These are phyloP conservation scores for Idris sp. DNA, from an alignment of 1,140 invertebrate species.

Conservation along the genomic window DNA sequence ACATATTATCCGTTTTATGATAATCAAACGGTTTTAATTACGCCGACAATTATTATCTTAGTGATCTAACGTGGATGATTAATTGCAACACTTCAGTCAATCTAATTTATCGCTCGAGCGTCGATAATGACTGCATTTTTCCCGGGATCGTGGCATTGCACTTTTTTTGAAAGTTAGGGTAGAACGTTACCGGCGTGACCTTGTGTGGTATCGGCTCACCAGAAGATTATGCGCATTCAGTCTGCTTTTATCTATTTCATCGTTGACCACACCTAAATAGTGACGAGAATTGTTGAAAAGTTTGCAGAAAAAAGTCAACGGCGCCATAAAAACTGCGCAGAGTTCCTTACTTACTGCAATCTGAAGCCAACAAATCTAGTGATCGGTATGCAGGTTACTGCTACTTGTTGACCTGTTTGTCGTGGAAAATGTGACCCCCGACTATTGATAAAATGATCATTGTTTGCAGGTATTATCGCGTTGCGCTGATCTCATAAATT, in stretches of 20 bases:
- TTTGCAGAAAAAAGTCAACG: conserved; percentile 19
- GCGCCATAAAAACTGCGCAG: conserved; percentile 25
- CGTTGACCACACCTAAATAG: conserved; percentile 56
- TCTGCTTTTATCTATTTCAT: conserved; percentile 50
- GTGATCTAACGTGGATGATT: conserved; percentile 15
- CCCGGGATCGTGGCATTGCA: too few species aligned
- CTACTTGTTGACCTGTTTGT: conserved; percentile 51
- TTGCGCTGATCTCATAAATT: conserved; percentile 25
- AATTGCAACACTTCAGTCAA: conserved; percentile 11
- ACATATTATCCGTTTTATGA: too few species aligned
- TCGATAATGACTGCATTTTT: conserved; percentile 28
- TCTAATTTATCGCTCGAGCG: conserved; percentile 15
- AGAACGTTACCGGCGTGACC: conserved; percentile 16
- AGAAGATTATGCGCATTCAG: conserved; percentile 29
- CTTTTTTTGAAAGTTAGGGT: conserved; percentile 29
- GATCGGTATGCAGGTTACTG: conserved; percentile 51
- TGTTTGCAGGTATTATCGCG: conserved; percentile 35
- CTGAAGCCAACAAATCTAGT: conserved; percentile 45
- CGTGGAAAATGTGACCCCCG: conserved; percentile 31
- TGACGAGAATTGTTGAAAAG: conserved; percentile 47
- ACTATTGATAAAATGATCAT: conserved; percentile 42
- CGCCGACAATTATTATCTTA: conserved; percentile 11
- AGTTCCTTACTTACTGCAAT: conserved; percentile 23
- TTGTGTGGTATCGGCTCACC: conserved; percentile 37
- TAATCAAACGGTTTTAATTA: too few species aligned